Base-by-base conservation (phyloP, 2,888 invertebrate genomes). In the Pheosia gnoma region DNA sequence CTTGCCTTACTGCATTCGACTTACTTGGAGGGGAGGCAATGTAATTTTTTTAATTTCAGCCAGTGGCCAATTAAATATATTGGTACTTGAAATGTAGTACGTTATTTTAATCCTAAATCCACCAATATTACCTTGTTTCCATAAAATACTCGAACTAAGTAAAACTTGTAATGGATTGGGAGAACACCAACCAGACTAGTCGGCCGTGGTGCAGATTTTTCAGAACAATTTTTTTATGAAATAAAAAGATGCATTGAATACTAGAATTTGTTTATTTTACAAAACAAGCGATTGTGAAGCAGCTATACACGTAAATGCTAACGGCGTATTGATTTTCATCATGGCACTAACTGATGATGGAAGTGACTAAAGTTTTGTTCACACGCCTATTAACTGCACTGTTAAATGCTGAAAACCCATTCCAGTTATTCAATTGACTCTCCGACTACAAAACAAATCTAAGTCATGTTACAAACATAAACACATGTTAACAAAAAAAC, bases 21-120 rank as follows among this genome's bases (percentile, higher is more conserved):
- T 85, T 86, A 83, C 82, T 81, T 83, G 83, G 81, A 88, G 81
- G 89, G 86, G 84, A 88, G 84, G 84, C 87, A 84, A 87, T 93
- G 92, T 93, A 91, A 87, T 86, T 82, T 87, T 87, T 89, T 88
- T 93, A 81, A 91, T 91, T 93, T 92, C 90, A 90, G 92, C 90
- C 91, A 89, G 90, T 91, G 90, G 92, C 93, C 92, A 93, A 93
- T 93, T 89, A 93, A 93, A 93, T 90, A 86, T 86, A 90, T 93
- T 92, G 93, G 92, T 93, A 90, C 91, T 90, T 81, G 83, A 89
- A 86, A 85, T 86, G 85, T 87, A 71, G 88, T 91, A 78, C 78
- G 69, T 93, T 88, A 90, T 91, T 92, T 91, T 66, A 69, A 67
- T 66, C 71, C 65, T 59, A 55, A n/a, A 51, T 25, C 51, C n/a